Evolutionary conservation across 2,113 vertebrate genomes (phyloP).

Genomic region (Gobius niger): DNA sequence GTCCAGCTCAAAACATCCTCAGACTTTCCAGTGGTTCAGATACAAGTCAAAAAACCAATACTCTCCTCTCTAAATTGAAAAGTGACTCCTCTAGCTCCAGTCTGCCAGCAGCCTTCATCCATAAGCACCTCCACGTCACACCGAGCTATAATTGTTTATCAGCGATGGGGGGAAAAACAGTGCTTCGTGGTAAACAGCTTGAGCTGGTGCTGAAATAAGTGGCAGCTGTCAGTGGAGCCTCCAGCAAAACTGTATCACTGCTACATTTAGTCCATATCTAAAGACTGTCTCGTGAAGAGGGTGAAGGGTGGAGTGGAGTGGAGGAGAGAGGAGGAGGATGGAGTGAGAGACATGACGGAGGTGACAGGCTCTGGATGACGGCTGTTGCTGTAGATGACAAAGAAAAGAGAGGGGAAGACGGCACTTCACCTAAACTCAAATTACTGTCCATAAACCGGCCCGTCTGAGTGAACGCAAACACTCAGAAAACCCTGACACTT

Average conservation of each 20-base stretch:
- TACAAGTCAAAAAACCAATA: too few relatives aligned
- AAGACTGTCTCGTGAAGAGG: conserved; percentile 31
- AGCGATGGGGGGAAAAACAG: not conserved
- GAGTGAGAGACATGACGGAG: not conserved
- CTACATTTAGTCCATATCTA: conserved; percentile 28
- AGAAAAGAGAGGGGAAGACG: not conserved
- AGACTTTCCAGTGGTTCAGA: too few relatives aligned
- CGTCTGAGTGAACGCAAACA: too few relatives aligned
- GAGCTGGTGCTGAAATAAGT: conserved; percentile 21
- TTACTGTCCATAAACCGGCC: too few relatives aligned
- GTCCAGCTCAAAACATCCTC: too few relatives aligned
- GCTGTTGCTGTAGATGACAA: not conserved
- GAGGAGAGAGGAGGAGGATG: not conserved
- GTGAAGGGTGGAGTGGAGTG: not conserved
- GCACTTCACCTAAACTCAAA: too few relatives aligned
- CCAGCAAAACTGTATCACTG: conserved; percentile 13
- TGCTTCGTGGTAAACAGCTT: conserved; percentile 2
- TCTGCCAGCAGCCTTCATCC: not conserved
- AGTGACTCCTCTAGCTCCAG: not conserved
- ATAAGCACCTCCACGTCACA: conserved; percentile 3
- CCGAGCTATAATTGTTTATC: not conserved
- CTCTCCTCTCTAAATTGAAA: not conserved
- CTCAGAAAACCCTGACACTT: too few relatives aligned
- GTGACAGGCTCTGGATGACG: not conserved
- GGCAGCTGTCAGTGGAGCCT: conserved; percentile 41